These are phyloP conservation scores for Capitella teleta DNA, from an alignment of 1,140 invertebrate genomes.

Conservation along the genomic window DNA sequence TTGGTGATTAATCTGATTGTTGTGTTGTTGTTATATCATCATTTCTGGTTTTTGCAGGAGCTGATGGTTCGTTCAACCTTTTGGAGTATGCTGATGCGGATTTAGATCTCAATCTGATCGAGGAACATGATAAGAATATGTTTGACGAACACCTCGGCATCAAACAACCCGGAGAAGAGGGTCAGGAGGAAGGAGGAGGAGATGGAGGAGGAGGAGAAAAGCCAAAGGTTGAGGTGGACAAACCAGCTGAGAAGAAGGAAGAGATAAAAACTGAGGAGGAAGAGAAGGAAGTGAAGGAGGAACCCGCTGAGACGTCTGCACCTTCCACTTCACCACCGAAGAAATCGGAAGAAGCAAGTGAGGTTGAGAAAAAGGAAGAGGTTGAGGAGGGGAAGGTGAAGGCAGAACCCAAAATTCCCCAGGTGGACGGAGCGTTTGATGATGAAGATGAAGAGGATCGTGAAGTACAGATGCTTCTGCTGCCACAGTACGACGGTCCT, in stretches of 20 bases:
- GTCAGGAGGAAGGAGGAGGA: not conserved
- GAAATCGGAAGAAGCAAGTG: too few species aligned
- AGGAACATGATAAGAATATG: constrained; percentile 39
- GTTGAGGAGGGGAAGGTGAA: constrained; percentile 18
- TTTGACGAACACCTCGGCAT: constrained; percentile 42
- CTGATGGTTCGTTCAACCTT: constrained; percentile 83
- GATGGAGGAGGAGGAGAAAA: not conserved
- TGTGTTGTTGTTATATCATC: too few species aligned
- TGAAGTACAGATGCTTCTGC: not conserved
- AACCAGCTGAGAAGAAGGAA: not conserved
- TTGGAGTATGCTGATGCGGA: constrained; percentile 81
- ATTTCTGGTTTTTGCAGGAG: constrained; percentile 51
- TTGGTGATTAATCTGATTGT: constrained; percentile 13
- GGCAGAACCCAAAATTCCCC: not conserved
- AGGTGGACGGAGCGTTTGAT: constrained; percentile 6
- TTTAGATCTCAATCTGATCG: constrained; percentile 17
- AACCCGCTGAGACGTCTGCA: too few species aligned
- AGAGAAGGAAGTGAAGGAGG: not conserved
- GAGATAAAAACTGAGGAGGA: not conserved
- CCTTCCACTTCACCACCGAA: too few species aligned
- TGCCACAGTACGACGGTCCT: not conserved
- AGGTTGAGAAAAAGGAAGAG: constrained; percentile 13
- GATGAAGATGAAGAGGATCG: constrained; percentile 2
- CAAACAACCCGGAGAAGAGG: not conserved
- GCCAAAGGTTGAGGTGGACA: too few species aligned